Base-by-base conservation (phyloP, 2,113 vertebrate genomes). In the Ceyx margarethae region DNA sequence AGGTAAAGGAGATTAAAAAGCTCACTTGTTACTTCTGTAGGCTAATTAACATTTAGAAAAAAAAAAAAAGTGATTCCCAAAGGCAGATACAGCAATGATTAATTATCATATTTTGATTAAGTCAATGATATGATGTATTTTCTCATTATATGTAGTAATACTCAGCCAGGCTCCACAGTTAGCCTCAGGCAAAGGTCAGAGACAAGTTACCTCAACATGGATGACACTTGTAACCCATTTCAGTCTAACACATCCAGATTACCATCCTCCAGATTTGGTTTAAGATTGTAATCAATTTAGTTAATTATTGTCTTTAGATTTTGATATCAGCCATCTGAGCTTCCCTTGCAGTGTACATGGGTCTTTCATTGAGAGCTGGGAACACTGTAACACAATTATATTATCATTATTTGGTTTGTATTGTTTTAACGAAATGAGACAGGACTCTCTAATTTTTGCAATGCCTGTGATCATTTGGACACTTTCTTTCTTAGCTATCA, bases 61-160 rank as follows among this genome's bases (percentile, higher is more conserved):
- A 90, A 89, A 90, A 74, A 0, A 3, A 37, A 37, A 37, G 37
- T 67, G 64, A 74, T 91, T 94, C 95, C 87, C 93, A 81, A 81
- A 91, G 87, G 91, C 71, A 94, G 73, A 88, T 69, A 81, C 25
- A 90, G 42, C 42, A 89, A 86, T 91, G 85, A 95, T 95, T 96
- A 95, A 94, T 95, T 91, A 86, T 94, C 80, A 60, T 75, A 91
- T 95, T 96, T 92, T 95, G 85, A 96, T 94, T 86, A 96, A 96
- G 78, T 76, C 66, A 81, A 16, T 81, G 64, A 86, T 94, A 93
- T 43, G 11, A 90, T 58, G n/a, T 51, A 90, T 93, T 95, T 85
- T 71, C 74, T 94, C 76, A 92, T 94, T 91, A 88, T 51, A 66
- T 81, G 46, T n/a, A 61, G 33, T 40, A 86, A 93, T 72, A 84